These are phyloP conservation scores for Microhierax caerulescens DNA, from an alignment of 2,797 vertebrate genomes.

Conservation along the genomic window DNA sequence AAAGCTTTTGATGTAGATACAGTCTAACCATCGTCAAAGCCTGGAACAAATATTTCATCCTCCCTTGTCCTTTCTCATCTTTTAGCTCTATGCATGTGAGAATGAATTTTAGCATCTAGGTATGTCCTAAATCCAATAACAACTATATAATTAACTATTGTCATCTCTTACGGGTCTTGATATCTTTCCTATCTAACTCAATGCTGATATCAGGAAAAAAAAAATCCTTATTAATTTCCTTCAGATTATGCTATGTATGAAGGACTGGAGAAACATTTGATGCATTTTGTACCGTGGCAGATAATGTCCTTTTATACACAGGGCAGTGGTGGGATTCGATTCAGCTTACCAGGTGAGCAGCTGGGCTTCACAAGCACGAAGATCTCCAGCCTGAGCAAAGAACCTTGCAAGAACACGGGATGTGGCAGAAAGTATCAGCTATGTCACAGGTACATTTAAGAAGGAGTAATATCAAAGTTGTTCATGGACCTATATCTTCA, in stretches of 20 bases:
- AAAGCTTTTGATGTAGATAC: constrained; percentile 41
- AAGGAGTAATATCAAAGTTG: not conserved
- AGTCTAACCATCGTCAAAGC: constrained; percentile 22
- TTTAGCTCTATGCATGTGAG: not conserved
- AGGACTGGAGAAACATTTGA: not conserved
- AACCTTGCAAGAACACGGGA: not conserved
- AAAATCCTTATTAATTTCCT: not conserved
- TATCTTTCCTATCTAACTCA: not conserved
- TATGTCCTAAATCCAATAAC: not conserved
- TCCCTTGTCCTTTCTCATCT: not conserved
- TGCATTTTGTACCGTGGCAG: not conserved
- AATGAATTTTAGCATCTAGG: constrained; percentile 19
- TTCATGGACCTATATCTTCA: not conserved
- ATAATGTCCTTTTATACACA: not conserved
- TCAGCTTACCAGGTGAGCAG: not conserved
- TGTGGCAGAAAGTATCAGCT: not conserved
- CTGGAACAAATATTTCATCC: constrained; percentile 8
- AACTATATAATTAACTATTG: not conserved
- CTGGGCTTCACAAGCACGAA: not conserved
- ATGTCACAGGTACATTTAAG: not conserved
- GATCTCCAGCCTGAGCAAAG: not conserved
- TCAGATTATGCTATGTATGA: not conserved
- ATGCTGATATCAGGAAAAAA: not conserved
- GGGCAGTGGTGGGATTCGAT: not conserved
- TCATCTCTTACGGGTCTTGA: not conserved